These are phyloP conservation scores for Engystomops pustulosus DNA, from an alignment of 2,113 vertebrate species.

Conservation along the genomic window DNA sequence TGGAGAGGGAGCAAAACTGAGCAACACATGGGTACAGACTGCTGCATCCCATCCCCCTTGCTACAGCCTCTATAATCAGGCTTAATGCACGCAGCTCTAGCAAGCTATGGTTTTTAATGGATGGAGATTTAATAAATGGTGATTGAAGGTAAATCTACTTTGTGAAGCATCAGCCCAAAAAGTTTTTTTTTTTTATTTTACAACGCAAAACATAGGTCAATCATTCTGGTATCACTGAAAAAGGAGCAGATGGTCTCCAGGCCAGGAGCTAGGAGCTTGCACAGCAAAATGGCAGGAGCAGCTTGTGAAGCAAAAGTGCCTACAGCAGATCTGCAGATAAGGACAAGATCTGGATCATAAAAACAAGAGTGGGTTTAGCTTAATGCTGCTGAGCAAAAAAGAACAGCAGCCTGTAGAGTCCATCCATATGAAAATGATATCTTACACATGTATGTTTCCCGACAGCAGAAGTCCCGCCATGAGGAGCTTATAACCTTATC, in stretches of 20 bases:
- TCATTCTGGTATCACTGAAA: constrained; percentile 66
- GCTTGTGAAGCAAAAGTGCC: constrained; percentile 33
- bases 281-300: constrained; percentile 49
- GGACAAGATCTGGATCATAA: constrained; percentile 43
- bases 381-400: constrained; percentile 52
- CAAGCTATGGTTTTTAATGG: constrained; percentile 86
- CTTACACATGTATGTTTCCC: constrained; percentile 46
- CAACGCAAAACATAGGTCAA: constrained; percentile 70
- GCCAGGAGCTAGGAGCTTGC: constrained; percentile 63
- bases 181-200: constrained; percentile 65
- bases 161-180: constrained; percentile 78
- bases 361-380: constrained; percentile 26
- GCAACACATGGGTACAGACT: constrained; percentile 72
- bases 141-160: constrained; percentile 98
- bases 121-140: constrained; percentile 98
- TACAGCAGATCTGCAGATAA: neutral
- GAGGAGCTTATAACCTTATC: constrained; percentile 1
- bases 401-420: neutral
- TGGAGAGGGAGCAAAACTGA: constrained; percentile 75
- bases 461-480: neutral
- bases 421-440: constrained; percentile 10
- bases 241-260: constrained; percentile 64
- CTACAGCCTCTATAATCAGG: constrained; percentile 85
- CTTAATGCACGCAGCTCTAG: constrained; percentile 89
- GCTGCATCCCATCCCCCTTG: constrained; percentile 66